Evolutionary conservation across 2,888 invertebrate species (phyloP).

Genomic region (Neoscelio sp.): DNA sequence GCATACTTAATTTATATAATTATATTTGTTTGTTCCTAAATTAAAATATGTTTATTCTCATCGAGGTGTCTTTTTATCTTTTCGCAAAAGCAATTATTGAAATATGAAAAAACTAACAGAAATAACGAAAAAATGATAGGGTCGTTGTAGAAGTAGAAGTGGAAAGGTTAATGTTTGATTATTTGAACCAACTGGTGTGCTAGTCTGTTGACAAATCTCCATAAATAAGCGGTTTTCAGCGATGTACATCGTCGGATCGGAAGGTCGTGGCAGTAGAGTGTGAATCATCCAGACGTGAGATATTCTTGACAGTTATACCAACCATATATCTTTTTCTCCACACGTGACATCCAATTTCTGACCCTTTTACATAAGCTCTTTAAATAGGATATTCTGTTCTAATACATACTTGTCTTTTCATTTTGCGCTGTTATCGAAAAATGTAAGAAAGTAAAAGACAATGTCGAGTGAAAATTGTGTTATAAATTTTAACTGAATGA

Average conservation of each 20-base stretch:
- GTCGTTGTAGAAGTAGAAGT: conserved; percentile 1
- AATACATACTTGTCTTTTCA: conserved; percentile 20
- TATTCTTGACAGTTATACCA: conserved; percentile 54
- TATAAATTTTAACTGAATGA: conserved; percentile 31
- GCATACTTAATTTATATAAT: not conserved
- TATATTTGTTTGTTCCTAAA: not conserved
- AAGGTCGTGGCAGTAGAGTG: conserved; percentile 26
- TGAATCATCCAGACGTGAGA: conserved; percentile 55
- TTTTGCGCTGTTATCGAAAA: conserved; percentile 24
- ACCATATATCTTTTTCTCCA: conserved; percentile 50
- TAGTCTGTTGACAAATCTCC: conserved; percentile 47
- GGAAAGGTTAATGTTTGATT: conserved; percentile 38
- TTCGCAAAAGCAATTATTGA: not conserved
- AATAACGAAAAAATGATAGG: conserved; percentile 1
- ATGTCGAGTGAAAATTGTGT: conserved; percentile 27
- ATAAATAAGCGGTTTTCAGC: conserved; percentile 56
- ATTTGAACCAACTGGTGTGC: conserved; percentile 19
- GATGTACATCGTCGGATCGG: conserved; percentile 19
- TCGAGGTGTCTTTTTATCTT: not conserved
- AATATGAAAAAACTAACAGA: not conserved
- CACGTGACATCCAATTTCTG: conserved; percentile 55
- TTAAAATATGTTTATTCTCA: no score
- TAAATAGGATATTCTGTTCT: conserved; percentile 34
- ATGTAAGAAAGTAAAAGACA: conserved; percentile 26
- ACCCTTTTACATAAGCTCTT: conserved; percentile 56